phyloP scores from a whole-genome alignment of 2,888 invertebrate genomes.

The Drosophila acutilabella region DNA sequence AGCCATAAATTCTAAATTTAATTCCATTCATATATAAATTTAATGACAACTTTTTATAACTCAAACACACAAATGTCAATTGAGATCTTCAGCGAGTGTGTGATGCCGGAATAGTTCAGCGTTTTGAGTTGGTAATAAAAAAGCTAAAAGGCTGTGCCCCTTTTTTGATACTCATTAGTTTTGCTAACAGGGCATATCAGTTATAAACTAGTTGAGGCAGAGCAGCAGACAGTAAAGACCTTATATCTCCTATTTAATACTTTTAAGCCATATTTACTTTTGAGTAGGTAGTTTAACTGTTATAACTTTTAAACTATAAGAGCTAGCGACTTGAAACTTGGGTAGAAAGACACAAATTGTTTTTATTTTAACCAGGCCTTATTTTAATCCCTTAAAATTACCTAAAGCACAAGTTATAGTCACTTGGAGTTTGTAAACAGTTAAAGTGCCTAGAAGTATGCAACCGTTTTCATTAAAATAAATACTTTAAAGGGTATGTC shows the following conservation, averaged over 20 bases:
- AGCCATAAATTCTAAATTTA: not conserved
- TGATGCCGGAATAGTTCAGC: constrained; percentile 13
- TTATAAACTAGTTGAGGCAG: no score
- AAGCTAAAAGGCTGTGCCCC: constrained; percentile 8
- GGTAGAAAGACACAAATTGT: not conserved
- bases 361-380: no score
- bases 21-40: constrained; percentile 16
- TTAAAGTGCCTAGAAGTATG: no score
- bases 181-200: not conserved
- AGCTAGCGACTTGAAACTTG: not conserved
- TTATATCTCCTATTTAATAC: not conserved
- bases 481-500: not conserved
- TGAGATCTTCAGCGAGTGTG: constrained; percentile 10
- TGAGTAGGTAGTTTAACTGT: not conserved
- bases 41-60: constrained; percentile 39
- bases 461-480: no score
- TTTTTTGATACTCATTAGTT: not conserved
- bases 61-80: not conserved
- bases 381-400: not conserved
- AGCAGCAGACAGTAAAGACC: no score
- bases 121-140: constrained; percentile 2
- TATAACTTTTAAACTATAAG: not conserved
- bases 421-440: no score
- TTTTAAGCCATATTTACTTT: not conserved
- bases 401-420: no score